These are phyloP conservation scores for Morinoia aosen DNA, from an alignment of 2,888 invertebrate genomes.

Conservation along the genomic window DNA sequence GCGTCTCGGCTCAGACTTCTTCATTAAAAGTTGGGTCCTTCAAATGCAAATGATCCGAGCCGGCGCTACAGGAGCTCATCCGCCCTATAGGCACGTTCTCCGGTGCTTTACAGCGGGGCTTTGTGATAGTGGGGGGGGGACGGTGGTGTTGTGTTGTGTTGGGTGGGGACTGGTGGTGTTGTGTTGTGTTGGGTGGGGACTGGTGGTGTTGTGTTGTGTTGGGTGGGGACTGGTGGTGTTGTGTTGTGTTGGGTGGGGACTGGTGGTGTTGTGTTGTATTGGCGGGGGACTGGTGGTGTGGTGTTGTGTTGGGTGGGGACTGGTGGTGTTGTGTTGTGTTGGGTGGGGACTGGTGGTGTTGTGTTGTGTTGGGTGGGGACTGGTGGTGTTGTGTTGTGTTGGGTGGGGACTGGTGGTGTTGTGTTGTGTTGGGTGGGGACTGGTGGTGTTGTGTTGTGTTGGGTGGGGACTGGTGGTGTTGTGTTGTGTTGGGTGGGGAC, in stretches of 20 bases:
- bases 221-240: neutral
- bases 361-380: too few relatives aligned
- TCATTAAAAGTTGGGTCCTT: constrained; percentile 5
- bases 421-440: too few relatives aligned
- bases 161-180: neutral
- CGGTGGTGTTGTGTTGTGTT: neutral
- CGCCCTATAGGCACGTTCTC: neutral
- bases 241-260: neutral
- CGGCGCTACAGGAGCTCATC: neutral
- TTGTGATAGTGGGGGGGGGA: neutral
- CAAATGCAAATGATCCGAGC: constrained; percentile 13
- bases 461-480: too few relatives aligned
- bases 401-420: too few relatives aligned
- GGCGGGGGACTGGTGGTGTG: too few relatives aligned
- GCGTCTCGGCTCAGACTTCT: neutral
- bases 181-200: neutral
- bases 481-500: too few relatives aligned
- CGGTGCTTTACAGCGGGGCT: neutral
- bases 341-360: too few relatives aligned
- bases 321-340: too few relatives aligned
- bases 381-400: too few relatives aligned
- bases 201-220: neutral
- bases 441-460: too few relatives aligned
- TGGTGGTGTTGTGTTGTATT: too few relatives aligned
- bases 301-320: too few relatives aligned